These are phyloP conservation scores for Aphelocoma coerulescens DNA, from an alignment of 2,113 vertebrate species.

Conservation along the genomic window DNA sequence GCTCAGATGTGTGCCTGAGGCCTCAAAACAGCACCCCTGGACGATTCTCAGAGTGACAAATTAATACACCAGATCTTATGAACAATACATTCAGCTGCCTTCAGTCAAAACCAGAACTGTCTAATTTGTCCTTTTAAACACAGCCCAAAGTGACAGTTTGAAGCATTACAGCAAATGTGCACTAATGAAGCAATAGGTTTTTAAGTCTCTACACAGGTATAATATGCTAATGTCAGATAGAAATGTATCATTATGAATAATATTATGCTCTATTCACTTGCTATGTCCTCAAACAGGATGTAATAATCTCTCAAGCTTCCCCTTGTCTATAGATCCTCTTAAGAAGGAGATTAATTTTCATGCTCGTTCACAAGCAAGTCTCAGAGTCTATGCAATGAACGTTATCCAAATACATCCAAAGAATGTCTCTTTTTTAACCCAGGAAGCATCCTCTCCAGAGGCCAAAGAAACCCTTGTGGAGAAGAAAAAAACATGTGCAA, in stretches of 20 bases:
- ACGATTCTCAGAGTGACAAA: background rate
- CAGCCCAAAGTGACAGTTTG: background rate
- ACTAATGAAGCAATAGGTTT: background rate
- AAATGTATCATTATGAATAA: background rate
- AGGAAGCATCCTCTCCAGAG: background rate
- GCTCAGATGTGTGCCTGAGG: background rate
- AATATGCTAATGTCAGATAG: background rate
- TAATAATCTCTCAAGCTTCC: conserved; percentile 25
- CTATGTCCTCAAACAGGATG: background rate
- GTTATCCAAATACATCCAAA: background rate
- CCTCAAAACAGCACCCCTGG: background rate
- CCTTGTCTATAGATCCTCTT: conserved; percentile 36
- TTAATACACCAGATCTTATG: background rate
- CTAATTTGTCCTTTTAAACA: background rate
- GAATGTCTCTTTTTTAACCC: background rate
- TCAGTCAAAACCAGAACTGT: background rate
- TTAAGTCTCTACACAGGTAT: background rate
- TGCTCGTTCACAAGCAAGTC: conserved; percentile 31
- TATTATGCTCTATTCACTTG: conserved; percentile 22
- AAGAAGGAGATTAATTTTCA: conserved; percentile 32
- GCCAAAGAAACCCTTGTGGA: background rate
- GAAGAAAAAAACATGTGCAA: background rate
- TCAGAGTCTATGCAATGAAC: background rate
- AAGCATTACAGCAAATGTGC: background rate
- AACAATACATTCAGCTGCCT: background rate